phyloP scores from a whole-genome alignment of 2,888 invertebrate species.

The Euplagia quadripunctaria region DNA sequence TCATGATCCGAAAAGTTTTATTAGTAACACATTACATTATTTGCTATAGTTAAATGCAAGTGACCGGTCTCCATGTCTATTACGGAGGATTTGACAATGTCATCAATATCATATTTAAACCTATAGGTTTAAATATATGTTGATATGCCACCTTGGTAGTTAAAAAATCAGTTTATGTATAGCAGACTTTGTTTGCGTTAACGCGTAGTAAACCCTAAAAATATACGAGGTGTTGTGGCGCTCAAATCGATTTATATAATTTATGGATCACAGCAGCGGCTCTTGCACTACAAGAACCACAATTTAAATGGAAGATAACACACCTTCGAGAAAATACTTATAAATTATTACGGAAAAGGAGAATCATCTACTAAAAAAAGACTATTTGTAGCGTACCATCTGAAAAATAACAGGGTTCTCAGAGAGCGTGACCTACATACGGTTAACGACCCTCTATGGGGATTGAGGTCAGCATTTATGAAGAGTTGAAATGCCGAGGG shows the following conservation, averaged over 20 bases:
- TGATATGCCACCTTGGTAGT: neutral
- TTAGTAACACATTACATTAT: neutral
- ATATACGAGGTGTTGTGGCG: neutral
- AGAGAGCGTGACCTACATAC: slow-evolving; percentile 61
- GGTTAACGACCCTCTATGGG: slow-evolving; percentile 47
- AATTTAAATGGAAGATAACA: neutral
- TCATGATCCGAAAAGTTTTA: neutral
- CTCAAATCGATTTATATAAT: neutral
- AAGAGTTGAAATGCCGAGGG: slow-evolving; percentile 39
- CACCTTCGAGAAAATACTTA: neutral
- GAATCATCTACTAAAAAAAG: neutral
- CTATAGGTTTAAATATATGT: neutral
- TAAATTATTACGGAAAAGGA: neutral
- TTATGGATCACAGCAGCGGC: neutral
- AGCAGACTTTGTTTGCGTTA: neutral
- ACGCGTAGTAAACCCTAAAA: neutral
- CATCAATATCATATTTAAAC: neutral
- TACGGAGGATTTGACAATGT: neutral
- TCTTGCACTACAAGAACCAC: neutral
- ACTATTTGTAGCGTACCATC: neutral
- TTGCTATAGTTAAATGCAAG: neutral
- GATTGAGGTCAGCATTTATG: slow-evolving; percentile 48
- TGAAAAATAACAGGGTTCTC: slow-evolving; percentile 24
- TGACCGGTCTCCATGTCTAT: neutral
- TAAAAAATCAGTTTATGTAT: neutral